Conservation (phyloP, 2,113 vertebrate genomes). For the Microtus richardsoni region DNA sequence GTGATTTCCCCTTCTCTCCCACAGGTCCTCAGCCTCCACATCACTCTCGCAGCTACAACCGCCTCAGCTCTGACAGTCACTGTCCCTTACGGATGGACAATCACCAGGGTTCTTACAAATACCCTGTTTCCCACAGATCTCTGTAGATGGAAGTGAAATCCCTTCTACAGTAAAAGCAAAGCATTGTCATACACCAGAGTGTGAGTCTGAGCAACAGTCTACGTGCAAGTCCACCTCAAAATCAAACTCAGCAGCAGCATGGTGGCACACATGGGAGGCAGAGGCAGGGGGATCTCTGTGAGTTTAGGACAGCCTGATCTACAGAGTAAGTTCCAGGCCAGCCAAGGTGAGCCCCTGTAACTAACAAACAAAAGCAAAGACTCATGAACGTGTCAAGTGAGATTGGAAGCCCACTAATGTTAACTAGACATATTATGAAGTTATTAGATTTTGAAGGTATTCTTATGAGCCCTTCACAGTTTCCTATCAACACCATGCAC, state of each 20-base stretch:
- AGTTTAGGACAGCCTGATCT: background rate
- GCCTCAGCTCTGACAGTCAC: background rate
- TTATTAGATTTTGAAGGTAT: slow-evolving; percentile 37
- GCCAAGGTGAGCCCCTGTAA: background rate
- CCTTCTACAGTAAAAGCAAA: background rate
- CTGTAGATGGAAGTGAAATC: slow-evolving; percentile 24
- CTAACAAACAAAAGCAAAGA: slow-evolving; percentile 36
- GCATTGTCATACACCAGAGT: background rate
- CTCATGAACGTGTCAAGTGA: slow-evolving; percentile 39
- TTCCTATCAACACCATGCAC: slow-evolving; percentile 26
- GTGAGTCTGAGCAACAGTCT: background rate
- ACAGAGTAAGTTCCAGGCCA: background rate
- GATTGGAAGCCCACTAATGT: slow-evolving; percentile 32
- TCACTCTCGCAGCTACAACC: rapidly evolving
- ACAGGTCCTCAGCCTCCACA: background rate
- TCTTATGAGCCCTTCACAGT: slow-evolving; percentile 41
- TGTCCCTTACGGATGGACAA: slow-evolving; percentile 14
- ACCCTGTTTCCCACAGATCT: slow-evolving; percentile 46
- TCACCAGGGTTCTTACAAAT: background rate
- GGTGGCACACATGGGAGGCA: background rate
- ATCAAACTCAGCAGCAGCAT: slow-evolving; percentile 37
- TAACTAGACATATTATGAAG: slow-evolving; percentile 46
- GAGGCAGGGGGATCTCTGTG: background rate
- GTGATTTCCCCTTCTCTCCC: background rate
- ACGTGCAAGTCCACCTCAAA: slow-evolving; percentile 28